Percentiles rank a stretch among this genome's conserved stretches.
Evolutionary conservation across 2,888 invertebrate genomes (phyloP).

Genomic region (Epinotia ramella): DNA sequence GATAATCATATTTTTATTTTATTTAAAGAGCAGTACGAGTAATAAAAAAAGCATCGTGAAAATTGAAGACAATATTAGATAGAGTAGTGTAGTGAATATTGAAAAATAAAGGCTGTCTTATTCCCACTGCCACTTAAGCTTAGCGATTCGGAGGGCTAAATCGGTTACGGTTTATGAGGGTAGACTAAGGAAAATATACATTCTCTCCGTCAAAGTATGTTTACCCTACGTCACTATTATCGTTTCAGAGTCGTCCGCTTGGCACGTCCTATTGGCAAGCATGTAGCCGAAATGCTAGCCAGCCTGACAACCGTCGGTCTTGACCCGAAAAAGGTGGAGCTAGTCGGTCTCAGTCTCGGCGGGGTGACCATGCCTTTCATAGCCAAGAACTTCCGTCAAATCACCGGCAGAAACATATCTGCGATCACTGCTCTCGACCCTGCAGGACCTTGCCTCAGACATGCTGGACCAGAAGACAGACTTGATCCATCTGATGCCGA

Average conservation of each 20-base stretch:
- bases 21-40: too few relatives aligned
- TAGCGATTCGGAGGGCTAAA: too few relatives aligned
- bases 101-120: too few relatives aligned
- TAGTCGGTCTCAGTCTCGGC: conserved; percentile 52
- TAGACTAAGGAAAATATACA: too few relatives aligned
- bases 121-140: too few relatives aligned
- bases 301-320: conserved; percentile 49
- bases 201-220: too few relatives aligned
- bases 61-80: too few relatives aligned
- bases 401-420: conserved; percentile 50
- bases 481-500: conserved; percentile 52
- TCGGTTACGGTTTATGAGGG: too few relatives aligned
- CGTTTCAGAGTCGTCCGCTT: conserved; percentile 59
- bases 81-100: too few relatives aligned
- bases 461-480: conserved; percentile 48
- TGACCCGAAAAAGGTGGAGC: conserved; percentile 49
- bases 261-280: conserved; percentile 49
- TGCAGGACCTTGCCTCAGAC: conserved; percentile 53
- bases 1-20: too few relatives aligned
- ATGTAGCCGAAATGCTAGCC: conserved; percentile 59
- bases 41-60: too few relatives aligned
- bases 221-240: neutral
- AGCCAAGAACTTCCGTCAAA: conserved; percentile 51
- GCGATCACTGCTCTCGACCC: conserved; percentile 52
- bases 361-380: conserved; percentile 52